phyloP scores from a whole-genome alignment of 2,113 vertebrate species.

The Turnix velox region DNA sequence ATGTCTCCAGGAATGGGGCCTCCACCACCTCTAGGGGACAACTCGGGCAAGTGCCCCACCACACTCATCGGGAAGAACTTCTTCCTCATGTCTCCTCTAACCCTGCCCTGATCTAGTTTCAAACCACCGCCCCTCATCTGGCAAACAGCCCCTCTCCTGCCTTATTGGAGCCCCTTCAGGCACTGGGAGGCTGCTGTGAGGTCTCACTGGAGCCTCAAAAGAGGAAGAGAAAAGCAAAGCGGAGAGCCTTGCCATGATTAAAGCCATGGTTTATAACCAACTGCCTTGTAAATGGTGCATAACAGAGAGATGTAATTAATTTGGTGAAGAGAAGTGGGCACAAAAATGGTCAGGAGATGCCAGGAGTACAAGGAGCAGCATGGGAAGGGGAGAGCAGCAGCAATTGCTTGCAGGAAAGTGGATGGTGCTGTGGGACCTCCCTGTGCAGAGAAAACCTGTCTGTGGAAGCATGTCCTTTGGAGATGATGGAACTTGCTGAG shows the following conservation, averaged over 20 bases:
- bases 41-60: too few species aligned
- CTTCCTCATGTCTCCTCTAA: too few species aligned
- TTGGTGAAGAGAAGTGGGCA: neutral
- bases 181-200: too few species aligned
- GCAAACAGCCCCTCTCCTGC: too few species aligned
- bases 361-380: neutral
- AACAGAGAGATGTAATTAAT: neutral
- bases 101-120: too few species aligned
- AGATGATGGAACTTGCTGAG: neutral
- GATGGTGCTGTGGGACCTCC: neutral
- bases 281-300: neutral
- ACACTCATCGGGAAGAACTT: too few species aligned
- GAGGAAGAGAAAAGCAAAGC: neutral
- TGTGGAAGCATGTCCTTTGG: rapidly evolving
- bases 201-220: too few species aligned
- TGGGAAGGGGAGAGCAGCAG: neutral
- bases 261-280: neutral
- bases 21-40: too few species aligned
- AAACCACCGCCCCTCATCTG: too few species aligned
- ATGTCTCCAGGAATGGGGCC: too few species aligned
- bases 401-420: neutral
- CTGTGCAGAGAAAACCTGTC: neutral
- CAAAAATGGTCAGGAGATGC: neutral
- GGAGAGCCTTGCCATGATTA: neutral
- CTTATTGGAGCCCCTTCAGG: too few species aligned